Conservation (phyloP, 2,113 vertebrate species). For the Onychorhynchus coronatus region DNA sequence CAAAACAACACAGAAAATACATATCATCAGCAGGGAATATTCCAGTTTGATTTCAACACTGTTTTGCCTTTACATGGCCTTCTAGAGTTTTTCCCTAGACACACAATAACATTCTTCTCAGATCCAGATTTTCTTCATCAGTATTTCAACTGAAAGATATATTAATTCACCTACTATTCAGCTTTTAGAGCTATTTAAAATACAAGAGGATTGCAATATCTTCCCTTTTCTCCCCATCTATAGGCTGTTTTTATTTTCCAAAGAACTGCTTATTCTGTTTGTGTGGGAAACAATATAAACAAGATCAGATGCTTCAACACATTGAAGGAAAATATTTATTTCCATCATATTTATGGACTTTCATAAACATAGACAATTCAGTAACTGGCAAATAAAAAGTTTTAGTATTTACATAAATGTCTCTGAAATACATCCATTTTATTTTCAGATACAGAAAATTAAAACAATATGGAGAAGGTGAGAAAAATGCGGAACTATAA, state of each 20-base stretch:
- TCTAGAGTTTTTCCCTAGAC: not conserved
- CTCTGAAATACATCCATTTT: not conserved
- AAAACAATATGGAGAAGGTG: not conserved
- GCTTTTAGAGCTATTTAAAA: not conserved
- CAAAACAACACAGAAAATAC: not conserved
- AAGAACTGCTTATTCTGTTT: not conserved
- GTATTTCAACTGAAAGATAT: not conserved
- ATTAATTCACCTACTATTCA: not conserved
- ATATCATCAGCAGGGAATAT: not conserved
- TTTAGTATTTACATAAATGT: not conserved
- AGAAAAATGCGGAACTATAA: not conserved
- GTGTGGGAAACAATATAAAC: not conserved
- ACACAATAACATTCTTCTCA: not conserved
- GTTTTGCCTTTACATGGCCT: not conserved
- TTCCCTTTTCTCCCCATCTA: rapidly evolving
- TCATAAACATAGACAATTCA: not conserved
- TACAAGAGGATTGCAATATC: not conserved
- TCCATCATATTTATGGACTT: not conserved
- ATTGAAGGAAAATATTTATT: not conserved
- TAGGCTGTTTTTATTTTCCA: not conserved
- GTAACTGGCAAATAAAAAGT: not conserved
- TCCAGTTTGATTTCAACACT: not conserved
- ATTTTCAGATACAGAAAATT: not conserved
- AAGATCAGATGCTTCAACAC: not conserved
- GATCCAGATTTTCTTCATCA: not conserved